Evolutionary conservation across 1,140 invertebrate species (phyloP), one percentile per base, ranked within the genome.

Genomic region (Heliconius nattereri): DNA sequence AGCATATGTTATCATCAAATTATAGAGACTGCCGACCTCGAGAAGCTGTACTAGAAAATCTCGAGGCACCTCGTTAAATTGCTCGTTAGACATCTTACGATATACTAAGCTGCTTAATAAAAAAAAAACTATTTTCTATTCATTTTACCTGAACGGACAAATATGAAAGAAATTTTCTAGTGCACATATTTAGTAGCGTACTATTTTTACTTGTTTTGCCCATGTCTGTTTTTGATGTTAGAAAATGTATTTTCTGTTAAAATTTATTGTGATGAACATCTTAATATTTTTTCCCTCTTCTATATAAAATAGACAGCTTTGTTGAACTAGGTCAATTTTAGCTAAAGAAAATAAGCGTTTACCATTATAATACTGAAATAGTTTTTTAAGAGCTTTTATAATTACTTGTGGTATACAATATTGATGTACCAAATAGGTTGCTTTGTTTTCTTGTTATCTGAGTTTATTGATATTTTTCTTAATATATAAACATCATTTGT

Each of bases 331-430:
- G 60, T 66, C 60, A 66, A 66, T n/a, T 29, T 23, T 66, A 66
- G 26, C 60, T 29, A 66, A 66, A 66, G 60, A 66, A 66, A 66
- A 16, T 66, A 66, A 66, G 11, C 60, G 60, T 66, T 66, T 66
- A 66, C 23, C 60, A 29, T 66, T 66, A 66, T 66, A 29, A 29
- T 66, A 66, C 3, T 66, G 11, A 66, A 66, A 66, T 66, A 29
- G 60, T 29, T 3, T 66, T 29, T 66, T 66, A 8, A 66, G 11
- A 16, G 60, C 11, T 26, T 66, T 29, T 16, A 26, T 26, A 66
- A 66, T 8, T 26, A 16, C 23, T 66, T 66, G 6, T 66, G n/a
- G n/a, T 60, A 23, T 60, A 11, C 23, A 60, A 60, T 23, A 23
- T 11, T n/a, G 20, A 26, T 11, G 9, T 16, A 60, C n/a, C n/a